Percentiles rank a stretch among this genome's conserved stretches.
Conservation (phyloP, 1,140 invertebrate species). For the Metaphire vulgaris region DNA sequence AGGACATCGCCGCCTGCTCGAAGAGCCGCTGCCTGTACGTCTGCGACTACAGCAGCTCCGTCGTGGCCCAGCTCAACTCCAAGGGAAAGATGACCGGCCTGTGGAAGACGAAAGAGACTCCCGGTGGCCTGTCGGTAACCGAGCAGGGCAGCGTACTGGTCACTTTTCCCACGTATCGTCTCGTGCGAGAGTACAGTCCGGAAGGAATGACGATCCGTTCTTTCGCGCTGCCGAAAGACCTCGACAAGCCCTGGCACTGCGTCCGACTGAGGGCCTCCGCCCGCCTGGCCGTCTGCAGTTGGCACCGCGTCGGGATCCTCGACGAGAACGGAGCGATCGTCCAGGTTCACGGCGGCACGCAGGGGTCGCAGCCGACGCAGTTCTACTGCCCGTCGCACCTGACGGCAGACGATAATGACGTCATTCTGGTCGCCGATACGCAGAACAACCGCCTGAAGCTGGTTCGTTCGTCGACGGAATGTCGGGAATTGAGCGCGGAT, state of each 20-base stretch:
- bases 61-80: not conserved
- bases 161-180: not conserved
- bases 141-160: not conserved
- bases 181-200: not conserved
- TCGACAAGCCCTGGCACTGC: not conserved
- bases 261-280: not conserved
- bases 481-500: not conserved
- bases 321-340: not conserved
- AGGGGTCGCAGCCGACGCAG: not conserved
- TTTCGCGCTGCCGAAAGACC: not conserved
- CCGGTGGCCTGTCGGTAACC: not conserved
- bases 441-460: not conserved
- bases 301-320: not conserved
- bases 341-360: not conserved
- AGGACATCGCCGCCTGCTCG: not conserved
- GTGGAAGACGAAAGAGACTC: not conserved
- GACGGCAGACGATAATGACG: not conserved
- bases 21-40: not conserved
- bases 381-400: not conserved
- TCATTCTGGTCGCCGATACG: not conserved
- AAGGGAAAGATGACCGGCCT: not conserved
- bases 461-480: not conserved
- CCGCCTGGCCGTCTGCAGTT: not conserved
- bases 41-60: not conserved
- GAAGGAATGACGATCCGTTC: not conserved